Conservation (phyloP, 2,888 invertebrate species). For the Drosophila fulvimacula region DNA sequence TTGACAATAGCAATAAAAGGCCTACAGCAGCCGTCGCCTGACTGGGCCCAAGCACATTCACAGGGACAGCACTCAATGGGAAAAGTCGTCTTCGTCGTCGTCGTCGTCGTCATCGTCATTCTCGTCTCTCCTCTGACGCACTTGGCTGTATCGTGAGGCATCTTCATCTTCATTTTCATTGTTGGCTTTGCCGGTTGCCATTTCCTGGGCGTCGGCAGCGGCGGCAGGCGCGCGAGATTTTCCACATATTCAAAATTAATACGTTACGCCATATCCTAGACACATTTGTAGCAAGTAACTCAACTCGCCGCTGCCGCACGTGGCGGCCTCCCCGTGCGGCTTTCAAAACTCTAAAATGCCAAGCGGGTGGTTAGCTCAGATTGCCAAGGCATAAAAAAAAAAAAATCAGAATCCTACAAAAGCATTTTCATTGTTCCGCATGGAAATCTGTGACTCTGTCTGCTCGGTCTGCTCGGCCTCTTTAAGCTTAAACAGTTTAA, state of each 20-base stretch:
- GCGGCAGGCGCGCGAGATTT: slow-evolving; percentile 70
- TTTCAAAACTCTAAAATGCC: slow-evolving; percentile 69
- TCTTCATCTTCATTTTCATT: slow-evolving; percentile 74
- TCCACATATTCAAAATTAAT: slow-evolving; percentile 81
- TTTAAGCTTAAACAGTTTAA: slow-evolving; percentile 64
- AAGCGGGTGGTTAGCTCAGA: slow-evolving; percentile 53
- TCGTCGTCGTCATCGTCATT: slow-evolving; percentile 10
- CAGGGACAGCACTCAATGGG: slow-evolving; percentile 23
- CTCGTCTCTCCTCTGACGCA: slow-evolving; percentile 53
- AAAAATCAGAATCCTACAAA: slow-evolving; percentile 15
- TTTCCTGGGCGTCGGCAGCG: slow-evolving; percentile 45
- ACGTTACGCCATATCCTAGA: slow-evolving; percentile 80
- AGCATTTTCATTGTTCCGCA: slow-evolving; percentile 33
- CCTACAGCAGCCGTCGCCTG: slow-evolving; percentile 65
- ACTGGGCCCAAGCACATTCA: slow-evolving; percentile 7
- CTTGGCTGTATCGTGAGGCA: slow-evolving; percentile 71
- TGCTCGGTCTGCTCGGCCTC: slow-evolving; percentile 12
- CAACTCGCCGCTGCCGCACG: slow-evolving; percentile 48
- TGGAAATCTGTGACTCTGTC: slow-evolving; percentile 51
- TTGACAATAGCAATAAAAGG: slow-evolving; percentile 80
- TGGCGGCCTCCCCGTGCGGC: slow-evolving; percentile 65
- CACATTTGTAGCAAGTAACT: slow-evolving; percentile 69
- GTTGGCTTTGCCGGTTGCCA: slow-evolving; percentile 58
- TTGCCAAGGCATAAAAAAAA: slow-evolving; percentile 29
- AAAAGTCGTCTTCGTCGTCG: slow-evolving; percentile 17